Base-by-base conservation (phyloP, 2,888 invertebrate species). In the Girardia tigrina region DNA sequence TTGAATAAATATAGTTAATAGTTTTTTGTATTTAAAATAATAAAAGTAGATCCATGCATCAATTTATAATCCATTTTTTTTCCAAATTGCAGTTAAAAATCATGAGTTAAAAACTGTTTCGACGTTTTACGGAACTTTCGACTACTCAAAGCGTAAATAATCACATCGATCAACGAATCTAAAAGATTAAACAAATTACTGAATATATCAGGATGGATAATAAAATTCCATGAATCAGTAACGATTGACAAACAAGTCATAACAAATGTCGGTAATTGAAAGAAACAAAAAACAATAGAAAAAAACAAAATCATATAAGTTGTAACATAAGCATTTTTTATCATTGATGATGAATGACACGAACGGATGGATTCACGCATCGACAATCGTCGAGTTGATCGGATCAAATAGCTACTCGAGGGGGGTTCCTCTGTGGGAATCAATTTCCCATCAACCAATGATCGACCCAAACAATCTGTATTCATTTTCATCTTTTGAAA, bases 261-360 rank as follows among this genome's bases (percentile, higher is more conserved):
- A n/a, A 56, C 8, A 16, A 56, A 56, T 8, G 56, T 56, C n/a
- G 56, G 56, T 56, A 56, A n/a, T 16, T 56, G 56, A 56, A 56
- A 56, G 23, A 56, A 20, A 56, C 56, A 56, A 56, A 56, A 56
- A 20, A 56, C 56, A n/a, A 56, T 6, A 56, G 56, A 56, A 56
- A 56, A 56, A n/a, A 56, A 56, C n/a, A 56, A 16, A 56, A 56
- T 56, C 56, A 56, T 56, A 56, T 56, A 56, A 16, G n/a, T 56
- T 8, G 56, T 56, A 20, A 56, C n/a, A 56, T 56, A 56, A 4
- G 56, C 56, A 56, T 56, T 56, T 6, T 56, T n/a, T 20, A 56
- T 56, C n/a, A 23, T 56, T n/a, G 56, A 56, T n/a, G 56, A 23
- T 2, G 56, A 56, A 8, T 56, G 4, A n/a, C 56, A 56, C 4